Percentiles rank a stretch among this genome's conserved stretches.
Evolutionary conservation across 2,888 invertebrate genomes (phyloP).

Genomic region (Chymomyza procnemis): DNA sequence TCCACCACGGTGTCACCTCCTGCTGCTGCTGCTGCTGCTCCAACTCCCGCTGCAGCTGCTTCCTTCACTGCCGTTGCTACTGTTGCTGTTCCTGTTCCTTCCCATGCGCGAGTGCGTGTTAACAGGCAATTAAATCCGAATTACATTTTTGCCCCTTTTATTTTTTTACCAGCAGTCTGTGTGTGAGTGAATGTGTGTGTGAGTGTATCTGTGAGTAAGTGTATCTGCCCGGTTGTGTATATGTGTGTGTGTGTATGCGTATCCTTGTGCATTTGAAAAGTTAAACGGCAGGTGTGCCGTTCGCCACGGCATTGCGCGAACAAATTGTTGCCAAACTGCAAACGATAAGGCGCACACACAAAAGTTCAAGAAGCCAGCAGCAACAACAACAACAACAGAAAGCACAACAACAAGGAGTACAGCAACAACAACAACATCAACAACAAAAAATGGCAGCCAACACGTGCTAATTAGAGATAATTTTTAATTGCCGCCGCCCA

Average conservation of each 20-base stretch:
- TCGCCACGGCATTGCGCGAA: conserved; percentile 45
- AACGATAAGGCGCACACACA: conserved; percentile 50
- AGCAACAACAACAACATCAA: conserved; percentile 21
- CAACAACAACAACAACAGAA: background rate
- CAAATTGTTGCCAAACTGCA: conserved; percentile 50
- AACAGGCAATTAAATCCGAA: conserved; percentile 74
- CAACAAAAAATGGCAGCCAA: conserved; percentile 34
- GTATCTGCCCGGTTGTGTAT: too few relatives aligned
- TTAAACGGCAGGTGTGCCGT: conserved; percentile 65
- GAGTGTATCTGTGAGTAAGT: conserved; percentile 4
- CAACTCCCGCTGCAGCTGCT: background rate
- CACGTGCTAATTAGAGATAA: conserved; percentile 77
- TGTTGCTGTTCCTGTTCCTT: conserved; percentile 14
- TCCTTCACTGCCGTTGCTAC: background rate
- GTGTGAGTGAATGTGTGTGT: conserved; percentile 2
- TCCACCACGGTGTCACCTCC: too few relatives aligned
- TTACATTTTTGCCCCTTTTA: conserved; percentile 68
- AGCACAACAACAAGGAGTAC: background rate
- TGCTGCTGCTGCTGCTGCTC: too few relatives aligned
- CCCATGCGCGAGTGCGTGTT: conserved; percentile 72
- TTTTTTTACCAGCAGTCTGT: conserved; percentile 18
- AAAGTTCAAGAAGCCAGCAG: conserved; percentile 55
- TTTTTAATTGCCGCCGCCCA: conserved; percentile 75
- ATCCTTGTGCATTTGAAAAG: conserved; percentile 42
- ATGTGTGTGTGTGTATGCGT: conserved; percentile 26